phyloP scores from a whole-genome alignment of 2,888 invertebrate genomes.

The Amorpha juglandis region DNA sequence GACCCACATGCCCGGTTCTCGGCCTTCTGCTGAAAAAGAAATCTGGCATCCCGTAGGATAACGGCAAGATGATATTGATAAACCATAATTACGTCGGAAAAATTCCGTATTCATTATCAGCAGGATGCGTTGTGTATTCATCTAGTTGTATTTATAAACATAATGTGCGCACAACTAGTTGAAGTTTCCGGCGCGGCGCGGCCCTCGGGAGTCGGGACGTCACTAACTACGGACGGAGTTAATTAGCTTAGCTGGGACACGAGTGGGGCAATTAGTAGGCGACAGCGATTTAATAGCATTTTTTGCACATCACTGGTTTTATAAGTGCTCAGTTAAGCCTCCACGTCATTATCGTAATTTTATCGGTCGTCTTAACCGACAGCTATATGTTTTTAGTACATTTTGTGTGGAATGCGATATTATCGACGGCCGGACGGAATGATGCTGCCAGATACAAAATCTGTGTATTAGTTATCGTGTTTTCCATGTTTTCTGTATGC shows the following conservation, averaged over 20 bases:
- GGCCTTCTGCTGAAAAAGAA: too few relatives aligned
- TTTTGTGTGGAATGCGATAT: too few relatives aligned
- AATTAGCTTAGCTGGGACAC: constrained; percentile 46
- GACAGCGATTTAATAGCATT: constrained; percentile 2
- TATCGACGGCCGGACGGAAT: too few relatives aligned
- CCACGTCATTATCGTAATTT: too few relatives aligned
- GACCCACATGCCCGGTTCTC: too few relatives aligned
- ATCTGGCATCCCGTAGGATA: too few relatives aligned
- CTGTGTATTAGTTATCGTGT: too few relatives aligned
- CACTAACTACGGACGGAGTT: constrained; percentile 39
- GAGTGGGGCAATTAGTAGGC: constrained; percentile 18
- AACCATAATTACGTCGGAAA: background rate
- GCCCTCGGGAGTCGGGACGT: constrained; percentile 24
- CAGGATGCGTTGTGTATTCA: constrained; percentile 7
- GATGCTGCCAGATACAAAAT: too few relatives aligned
- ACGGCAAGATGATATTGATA: background rate
- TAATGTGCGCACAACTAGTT: constrained; percentile 42
- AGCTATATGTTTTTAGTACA: too few relatives aligned
- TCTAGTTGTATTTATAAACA: background rate
- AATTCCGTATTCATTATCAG: constrained; percentile 13
- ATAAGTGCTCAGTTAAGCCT: background rate
- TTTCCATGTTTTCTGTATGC: too few relatives aligned
- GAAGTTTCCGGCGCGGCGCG: constrained; percentile 49
- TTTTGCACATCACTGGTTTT: background rate
- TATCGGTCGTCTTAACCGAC: too few relatives aligned